A percentile compares a stretch with the other conserved stretches of the same genome.
Evolutionary conservation across 2,888 invertebrate genomes (phyloP).

Genomic region (Mythimna albipuncta): DNA sequence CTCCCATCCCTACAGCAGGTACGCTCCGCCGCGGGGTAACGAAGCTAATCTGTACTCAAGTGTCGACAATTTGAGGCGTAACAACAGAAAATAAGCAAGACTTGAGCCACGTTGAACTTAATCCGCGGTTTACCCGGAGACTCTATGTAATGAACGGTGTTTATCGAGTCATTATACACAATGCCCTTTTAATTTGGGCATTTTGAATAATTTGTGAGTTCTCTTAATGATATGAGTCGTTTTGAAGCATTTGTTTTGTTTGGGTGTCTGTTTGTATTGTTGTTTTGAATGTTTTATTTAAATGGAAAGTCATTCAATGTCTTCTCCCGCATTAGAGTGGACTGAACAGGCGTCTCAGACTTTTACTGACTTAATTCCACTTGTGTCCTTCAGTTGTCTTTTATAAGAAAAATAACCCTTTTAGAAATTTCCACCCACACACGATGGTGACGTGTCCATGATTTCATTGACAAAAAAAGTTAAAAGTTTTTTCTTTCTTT

Average conservation of each 20-base stretch:
- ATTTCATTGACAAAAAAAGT: too few relatives aligned
- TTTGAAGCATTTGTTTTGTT: slow-evolving; percentile 12
- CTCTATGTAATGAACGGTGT: slow-evolving; percentile 70
- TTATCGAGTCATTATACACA: slow-evolving; percentile 63
- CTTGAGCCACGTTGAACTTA: slow-evolving; percentile 80
- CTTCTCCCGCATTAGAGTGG: too few relatives aligned
- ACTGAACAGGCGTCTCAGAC: too few relatives aligned
- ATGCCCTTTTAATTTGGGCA: slow-evolving; percentile 61
- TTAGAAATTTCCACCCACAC: too few relatives aligned
- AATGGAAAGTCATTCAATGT: too few relatives aligned
- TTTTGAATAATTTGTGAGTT: slow-evolving; percentile 49
- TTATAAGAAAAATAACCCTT: too few relatives aligned
- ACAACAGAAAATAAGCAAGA: slow-evolving; percentile 90
- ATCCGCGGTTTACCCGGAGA: slow-evolving; percentile 69
- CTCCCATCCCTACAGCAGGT: slow-evolving; percentile 78
- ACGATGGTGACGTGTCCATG: too few relatives aligned
- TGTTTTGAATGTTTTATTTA: not conserved
- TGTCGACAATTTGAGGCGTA: slow-evolving; percentile 90
- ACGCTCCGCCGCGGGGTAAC: slow-evolving; percentile 87
- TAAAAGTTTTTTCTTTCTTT: too few relatives aligned
- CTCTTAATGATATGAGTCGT: slow-evolving; percentile 27
- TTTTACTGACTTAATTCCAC: too few relatives aligned
- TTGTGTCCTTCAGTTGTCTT: too few relatives aligned
- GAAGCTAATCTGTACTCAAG: slow-evolving; percentile 90
- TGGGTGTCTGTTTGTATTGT: not conserved